Percentiles rank a stretch among this genome's conserved stretches.
phyloP scores from a whole-genome alignment of 2,113 vertebrate genomes.

The Pollachius pollachius region DNA sequence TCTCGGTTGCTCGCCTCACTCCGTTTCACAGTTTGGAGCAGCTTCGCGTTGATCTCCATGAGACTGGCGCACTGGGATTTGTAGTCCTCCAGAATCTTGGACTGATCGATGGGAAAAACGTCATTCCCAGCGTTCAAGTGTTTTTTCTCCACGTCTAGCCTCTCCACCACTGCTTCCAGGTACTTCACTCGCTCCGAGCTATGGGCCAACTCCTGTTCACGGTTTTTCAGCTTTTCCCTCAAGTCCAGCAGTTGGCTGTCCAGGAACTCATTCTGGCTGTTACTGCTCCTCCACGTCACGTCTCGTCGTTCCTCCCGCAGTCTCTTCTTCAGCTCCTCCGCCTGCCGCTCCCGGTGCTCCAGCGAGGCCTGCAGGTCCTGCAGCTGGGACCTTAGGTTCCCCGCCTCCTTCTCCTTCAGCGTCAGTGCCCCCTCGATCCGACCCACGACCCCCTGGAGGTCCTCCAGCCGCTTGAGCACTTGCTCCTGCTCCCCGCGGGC shows the following conservation, averaged over 20 bases:
- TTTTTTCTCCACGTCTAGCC: constrained; percentile 72
- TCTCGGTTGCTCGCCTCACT: constrained; percentile 61
- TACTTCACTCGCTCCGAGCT: constrained; percentile 73
- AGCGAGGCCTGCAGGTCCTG: constrained; percentile 71
- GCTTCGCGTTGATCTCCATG: constrained; percentile 59
- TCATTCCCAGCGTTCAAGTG: constrained; percentile 62
- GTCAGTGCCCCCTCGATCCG: constrained; percentile 73
- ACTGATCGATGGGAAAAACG: constrained; percentile 45
- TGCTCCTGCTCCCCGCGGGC: constrained; percentile 66
- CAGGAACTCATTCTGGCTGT: constrained; percentile 62
- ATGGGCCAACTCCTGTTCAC: constrained; percentile 71
- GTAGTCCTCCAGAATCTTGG: constrained; percentile 39
- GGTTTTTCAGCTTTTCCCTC: constrained; percentile 69
- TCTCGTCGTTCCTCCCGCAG: constrained; percentile 68
- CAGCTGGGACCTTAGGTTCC: constrained; percentile 79
- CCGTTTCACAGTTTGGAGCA: constrained; percentile 62
- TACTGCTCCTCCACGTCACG: constrained; percentile 57
- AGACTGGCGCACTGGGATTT: constrained; percentile 57
- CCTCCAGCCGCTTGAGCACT: constrained; percentile 65
- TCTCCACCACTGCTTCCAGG: constrained; percentile 77
- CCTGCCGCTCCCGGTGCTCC: constrained; percentile 69
- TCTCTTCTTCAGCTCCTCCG: constrained; percentile 63
- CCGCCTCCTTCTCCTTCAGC: constrained; percentile 76
- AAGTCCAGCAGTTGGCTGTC: constrained; percentile 62
- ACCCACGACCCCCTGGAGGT: constrained; percentile 62